Evolutionary conservation across 1,140 invertebrate species (phyloP).

Genomic region (Drosophila sechellia): DNA sequence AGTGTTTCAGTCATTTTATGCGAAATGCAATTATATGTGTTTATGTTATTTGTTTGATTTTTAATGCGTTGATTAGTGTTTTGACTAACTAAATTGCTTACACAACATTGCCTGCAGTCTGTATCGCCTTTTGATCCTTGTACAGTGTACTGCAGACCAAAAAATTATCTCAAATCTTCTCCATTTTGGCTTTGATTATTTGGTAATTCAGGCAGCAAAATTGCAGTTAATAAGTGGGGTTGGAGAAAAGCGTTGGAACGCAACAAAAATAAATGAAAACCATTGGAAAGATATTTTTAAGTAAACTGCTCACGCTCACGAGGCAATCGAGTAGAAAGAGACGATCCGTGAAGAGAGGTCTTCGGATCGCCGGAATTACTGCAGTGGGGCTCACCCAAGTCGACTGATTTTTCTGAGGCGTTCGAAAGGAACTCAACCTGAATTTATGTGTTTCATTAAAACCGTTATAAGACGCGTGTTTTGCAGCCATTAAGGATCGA

Average conservation of each 20-base stretch:
- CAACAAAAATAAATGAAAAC: slow-evolving; percentile 26
- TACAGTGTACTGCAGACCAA: not conserved
- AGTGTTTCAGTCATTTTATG: not conserved
- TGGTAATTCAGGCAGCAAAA: slow-evolving; percentile 44
- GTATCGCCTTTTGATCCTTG: too few species aligned
- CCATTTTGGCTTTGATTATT: slow-evolving; percentile 34
- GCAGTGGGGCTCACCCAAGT: slow-evolving; percentile 66
- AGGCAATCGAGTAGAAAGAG: slow-evolving; percentile 29
- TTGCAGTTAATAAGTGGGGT: slow-evolving; percentile 42
- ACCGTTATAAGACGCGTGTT: slow-evolving; percentile 77
- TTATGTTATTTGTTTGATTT: not conserved
- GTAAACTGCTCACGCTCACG: slow-evolving; percentile 68
- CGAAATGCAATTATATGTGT: not conserved
- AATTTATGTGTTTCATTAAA: slow-evolving; percentile 81
- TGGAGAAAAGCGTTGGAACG: slow-evolving; percentile 6
- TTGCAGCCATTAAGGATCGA: slow-evolving; percentile 62
- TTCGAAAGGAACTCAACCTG: slow-evolving; percentile 52
- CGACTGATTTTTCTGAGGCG: slow-evolving; percentile 48
- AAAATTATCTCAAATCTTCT: slow-evolving; percentile 32
- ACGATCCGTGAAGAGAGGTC: slow-evolving; percentile 3
- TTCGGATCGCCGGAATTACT: slow-evolving; percentile 26
- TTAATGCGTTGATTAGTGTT: too few species aligned
- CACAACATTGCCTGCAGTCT: not conserved
- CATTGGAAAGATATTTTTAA: slow-evolving; percentile 48
- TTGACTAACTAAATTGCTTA: too few species aligned